Base-by-base conservation (phyloP, 2,113 vertebrate species). In the Panurus biarmicus region DNA sequence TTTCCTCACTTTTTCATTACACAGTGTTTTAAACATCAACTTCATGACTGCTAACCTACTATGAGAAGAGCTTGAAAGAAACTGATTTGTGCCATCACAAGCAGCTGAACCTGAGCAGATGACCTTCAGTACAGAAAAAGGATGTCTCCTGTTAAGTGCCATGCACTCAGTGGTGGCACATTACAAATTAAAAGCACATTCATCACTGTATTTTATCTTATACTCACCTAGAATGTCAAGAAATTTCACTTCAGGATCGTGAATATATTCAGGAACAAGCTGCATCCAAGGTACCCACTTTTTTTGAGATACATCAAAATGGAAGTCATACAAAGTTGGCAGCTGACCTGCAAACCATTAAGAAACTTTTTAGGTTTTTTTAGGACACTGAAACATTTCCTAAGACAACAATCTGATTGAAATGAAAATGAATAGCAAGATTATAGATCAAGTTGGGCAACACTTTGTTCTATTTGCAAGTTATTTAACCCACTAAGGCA, bases 281-380 rank as follows among this genome's bases (percentile, higher is more conserved):
- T 97, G 97, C 62, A 69, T 98, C 99, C 99, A 99, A 4, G 99
- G 98, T 74, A 99, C 67, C 99, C 99, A 99, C 24, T 96, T 98
- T 65, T 97, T 97, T 73, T 95, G 50, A 21, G 62, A 76, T 23
- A 56, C 92, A 90, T 99, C 98, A 94, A 99, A 99, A 87, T 99
- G 99, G 61, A 99, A 99, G 90, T 99, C 99, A 71, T 98, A 99
- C 79, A 99, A 96, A 78, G 98, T 98, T 10, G 98, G 98, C 53
- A 98, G 97, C 45, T 98, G 98, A 75, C 98, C 99, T 99, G 96
- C 24, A 96, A 95, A 28, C 13, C 38, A 61, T 77, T 58, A 36
- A 65, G 53, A 28, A 90, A 61, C 2, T 45, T 11, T 11, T 11
- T 11, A 93, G 12, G 12, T 72, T 81, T 31, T 42, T 24, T 73